Percentiles rank a stretch among this genome's conserved stretches.
These are phyloP conservation scores for Heliconius charithonia DNA, from an alignment of 2,888 invertebrate genomes.

Conservation along the genomic window DNA sequence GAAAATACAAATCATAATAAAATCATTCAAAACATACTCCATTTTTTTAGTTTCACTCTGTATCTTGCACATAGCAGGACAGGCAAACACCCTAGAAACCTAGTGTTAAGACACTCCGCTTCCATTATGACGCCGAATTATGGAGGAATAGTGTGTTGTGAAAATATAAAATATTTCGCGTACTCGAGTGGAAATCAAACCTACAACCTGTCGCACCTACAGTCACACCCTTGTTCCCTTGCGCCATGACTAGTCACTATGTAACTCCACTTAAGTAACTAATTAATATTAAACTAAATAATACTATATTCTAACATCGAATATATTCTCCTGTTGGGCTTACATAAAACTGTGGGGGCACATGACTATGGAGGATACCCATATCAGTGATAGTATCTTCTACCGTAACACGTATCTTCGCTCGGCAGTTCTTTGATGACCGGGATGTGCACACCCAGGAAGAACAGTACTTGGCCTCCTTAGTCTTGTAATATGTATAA, in stretches of 20 bases:
- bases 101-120: neutral
- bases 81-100: too few relatives aligned
- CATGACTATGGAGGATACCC: neutral
- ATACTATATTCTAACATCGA: conserved; percentile 9
- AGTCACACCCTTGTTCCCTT: too few relatives aligned
- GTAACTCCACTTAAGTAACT: neutral
- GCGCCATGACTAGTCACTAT: too few relatives aligned
- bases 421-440: neutral
- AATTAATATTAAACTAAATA: neutral
- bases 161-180: neutral
- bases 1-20: neutral
- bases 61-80: too few relatives aligned
- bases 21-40: neutral
- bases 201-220: neutral
- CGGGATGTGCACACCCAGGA: conserved; percentile 15
- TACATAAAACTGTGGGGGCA: neutral
- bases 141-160: neutral
- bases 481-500: conserved; percentile 6
- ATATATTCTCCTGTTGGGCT: conserved; percentile 27
- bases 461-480: neutral
- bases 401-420: neutral
- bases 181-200: neutral
- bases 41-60: too few relatives aligned
- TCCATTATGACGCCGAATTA: neutral
- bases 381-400: neutral